Percentiles rank a stretch among this genome's conserved stretches.
These are phyloP conservation scores for Ochotona princeps DNA, from an alignment of 2,113 vertebrate genomes.

Conservation along the genomic window DNA sequence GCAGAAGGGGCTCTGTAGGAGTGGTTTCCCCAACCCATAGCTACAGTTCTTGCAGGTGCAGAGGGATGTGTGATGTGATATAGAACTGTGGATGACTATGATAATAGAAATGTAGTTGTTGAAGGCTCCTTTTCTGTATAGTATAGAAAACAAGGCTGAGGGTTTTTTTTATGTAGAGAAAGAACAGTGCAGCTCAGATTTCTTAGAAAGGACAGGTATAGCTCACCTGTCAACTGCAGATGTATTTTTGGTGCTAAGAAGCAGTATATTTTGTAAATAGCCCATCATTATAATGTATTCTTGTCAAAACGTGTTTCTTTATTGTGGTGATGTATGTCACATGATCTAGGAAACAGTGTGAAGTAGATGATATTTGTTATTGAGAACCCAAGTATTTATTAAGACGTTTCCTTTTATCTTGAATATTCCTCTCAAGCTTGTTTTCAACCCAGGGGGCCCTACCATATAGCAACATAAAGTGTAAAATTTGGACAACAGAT, in stretches of 20 bases:
- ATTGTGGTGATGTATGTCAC: conserved; percentile 51
- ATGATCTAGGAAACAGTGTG: conserved; percentile 30
- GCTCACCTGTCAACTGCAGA: conserved; percentile 48
- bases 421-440: not conserved
- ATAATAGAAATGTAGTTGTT: not conserved
- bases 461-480: not conserved
- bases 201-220: conserved; percentile 19
- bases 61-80: not conserved
- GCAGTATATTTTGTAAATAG: conserved; percentile 37
- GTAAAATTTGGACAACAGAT: not conserved
- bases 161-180: conserved; percentile 35
- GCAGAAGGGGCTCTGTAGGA: not conserved
- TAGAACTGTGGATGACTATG: not conserved
- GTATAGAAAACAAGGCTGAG: conserved; percentile 5
- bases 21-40: not conserved
- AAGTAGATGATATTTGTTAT: conserved; percentile 61
- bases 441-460: conserved; percentile 7
- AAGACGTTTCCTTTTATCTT: conserved; percentile 45
- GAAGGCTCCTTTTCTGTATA: not conserved
- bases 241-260: conserved; percentile 49
- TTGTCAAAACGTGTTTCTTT: conserved; percentile 52
- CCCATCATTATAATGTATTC: conserved; percentile 47
- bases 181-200: conserved; percentile 19
- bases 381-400: conserved; percentile 52
- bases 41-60: not conserved